These are phyloP conservation scores for Magallana angulata DNA, from an alignment of 1,140 invertebrate genomes.

Conservation along the genomic window DNA sequence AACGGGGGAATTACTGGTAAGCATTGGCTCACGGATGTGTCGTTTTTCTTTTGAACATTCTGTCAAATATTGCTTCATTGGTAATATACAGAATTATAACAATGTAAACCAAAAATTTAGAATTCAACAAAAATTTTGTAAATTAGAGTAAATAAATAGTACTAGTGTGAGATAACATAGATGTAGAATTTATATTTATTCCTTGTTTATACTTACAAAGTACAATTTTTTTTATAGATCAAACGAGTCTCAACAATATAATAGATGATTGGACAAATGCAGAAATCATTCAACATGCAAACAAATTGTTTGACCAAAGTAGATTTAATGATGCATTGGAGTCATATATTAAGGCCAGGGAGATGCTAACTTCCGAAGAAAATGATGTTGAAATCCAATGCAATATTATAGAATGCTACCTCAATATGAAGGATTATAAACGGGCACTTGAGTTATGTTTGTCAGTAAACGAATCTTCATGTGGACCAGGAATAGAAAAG, in stretches of 20 bases:
- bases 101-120: neutral
- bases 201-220: neutral
- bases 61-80: neutral
- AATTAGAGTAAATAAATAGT: neutral
- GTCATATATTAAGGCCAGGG: neutral
- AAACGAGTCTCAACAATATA: neutral
- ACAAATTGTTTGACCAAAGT: neutral
- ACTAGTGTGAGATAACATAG: neutral
- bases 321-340: neutral
- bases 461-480: too few species aligned
- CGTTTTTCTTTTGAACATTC: neutral
- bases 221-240: neutral
- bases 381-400: neutral
- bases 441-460: neutral
- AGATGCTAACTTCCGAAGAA: neutral
- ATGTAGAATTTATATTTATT: neutral
- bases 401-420: neutral
- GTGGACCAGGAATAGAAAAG: too few species aligned
- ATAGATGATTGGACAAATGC: neutral
- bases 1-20: too few species aligned
- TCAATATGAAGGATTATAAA: neutral
- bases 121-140: neutral
- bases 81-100: neutral
- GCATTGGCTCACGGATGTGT: too few species aligned
- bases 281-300: neutral